Evolutionary conservation across 2,113 vertebrate genomes (phyloP).

Genomic region (Marmota flaviventris): DNA sequence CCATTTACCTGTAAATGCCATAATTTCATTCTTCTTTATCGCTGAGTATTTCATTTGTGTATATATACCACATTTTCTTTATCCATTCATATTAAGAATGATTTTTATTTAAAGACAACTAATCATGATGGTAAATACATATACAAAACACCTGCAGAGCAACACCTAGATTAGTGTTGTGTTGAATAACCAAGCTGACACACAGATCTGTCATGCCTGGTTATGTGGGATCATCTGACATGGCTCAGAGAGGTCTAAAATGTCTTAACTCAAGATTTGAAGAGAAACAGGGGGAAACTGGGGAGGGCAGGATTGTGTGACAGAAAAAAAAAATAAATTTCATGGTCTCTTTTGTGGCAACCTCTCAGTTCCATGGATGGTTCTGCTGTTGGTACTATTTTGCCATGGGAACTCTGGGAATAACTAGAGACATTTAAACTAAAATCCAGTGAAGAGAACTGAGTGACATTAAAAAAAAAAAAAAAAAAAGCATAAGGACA

Average conservation of each 20-base stretch:
- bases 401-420: background rate
- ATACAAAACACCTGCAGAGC: background rate
- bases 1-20: too few species aligned
- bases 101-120: background rate
- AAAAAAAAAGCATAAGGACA: conserved; percentile 1
- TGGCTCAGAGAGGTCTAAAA: background rate
- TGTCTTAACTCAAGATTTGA: background rate
- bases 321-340: background rate
- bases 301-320: background rate
- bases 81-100: background rate
- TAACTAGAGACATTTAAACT: background rate
- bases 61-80: too few species aligned
- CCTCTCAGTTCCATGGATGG: background rate
- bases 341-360: background rate
- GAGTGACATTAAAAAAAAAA: background rate
- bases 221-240: background rate
- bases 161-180: background rate
- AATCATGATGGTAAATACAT: background rate
- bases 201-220: background rate
- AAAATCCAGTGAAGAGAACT: background rate
- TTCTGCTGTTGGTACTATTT: background rate
- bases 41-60: too few species aligned
- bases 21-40: too few species aligned
- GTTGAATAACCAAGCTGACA: background rate
- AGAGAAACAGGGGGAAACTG: background rate